Conservation (phyloP, 2,888 invertebrate genomes). For the Pogonocherus hispidulus region DNA sequence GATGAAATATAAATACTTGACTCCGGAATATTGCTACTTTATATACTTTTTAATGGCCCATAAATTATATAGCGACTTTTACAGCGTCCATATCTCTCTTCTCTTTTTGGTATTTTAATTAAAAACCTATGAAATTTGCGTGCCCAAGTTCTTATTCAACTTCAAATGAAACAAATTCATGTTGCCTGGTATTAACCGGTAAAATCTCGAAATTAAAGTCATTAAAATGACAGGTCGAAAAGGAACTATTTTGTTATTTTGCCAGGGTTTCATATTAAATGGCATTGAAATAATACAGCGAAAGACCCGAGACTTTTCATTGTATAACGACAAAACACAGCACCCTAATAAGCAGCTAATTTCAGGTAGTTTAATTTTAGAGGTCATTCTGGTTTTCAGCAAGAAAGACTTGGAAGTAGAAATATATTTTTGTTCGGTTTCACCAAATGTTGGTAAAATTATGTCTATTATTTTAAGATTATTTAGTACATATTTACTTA, state of each 20-base stretch:
- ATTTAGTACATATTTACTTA: too few relatives aligned
- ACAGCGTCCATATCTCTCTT: slow-evolving; percentile 9
- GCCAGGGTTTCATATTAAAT: neutral
- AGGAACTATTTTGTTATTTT: neutral
- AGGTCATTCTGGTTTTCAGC: too few relatives aligned
- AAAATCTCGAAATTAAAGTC: neutral
- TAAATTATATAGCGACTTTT: neutral
- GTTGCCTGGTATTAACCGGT: neutral
- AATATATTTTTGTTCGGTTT: too few relatives aligned
- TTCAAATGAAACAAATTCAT: neutral
- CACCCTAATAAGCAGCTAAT: too few relatives aligned
- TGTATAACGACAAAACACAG: too few relatives aligned
- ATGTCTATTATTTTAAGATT: too few relatives aligned
- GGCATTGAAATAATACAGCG: too few relatives aligned
- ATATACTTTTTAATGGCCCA: neutral
- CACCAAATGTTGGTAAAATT: too few relatives aligned
- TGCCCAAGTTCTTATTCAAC: neutral
- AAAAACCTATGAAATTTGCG: slow-evolving; percentile 27
- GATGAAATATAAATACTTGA: too few relatives aligned
- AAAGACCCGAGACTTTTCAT: too few relatives aligned
- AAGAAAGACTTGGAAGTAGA: too few relatives aligned
- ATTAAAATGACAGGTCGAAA: neutral
- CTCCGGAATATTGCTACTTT: neutral
- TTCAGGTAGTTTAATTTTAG: neutral
- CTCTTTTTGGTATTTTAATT: slow-evolving; percentile 22